A percentile compares a stretch with the other conserved stretches of the same genome.
Evolutionary conservation across 2,113 vertebrate species (phyloP).

Genomic region (Scortum barcoo): DNA sequence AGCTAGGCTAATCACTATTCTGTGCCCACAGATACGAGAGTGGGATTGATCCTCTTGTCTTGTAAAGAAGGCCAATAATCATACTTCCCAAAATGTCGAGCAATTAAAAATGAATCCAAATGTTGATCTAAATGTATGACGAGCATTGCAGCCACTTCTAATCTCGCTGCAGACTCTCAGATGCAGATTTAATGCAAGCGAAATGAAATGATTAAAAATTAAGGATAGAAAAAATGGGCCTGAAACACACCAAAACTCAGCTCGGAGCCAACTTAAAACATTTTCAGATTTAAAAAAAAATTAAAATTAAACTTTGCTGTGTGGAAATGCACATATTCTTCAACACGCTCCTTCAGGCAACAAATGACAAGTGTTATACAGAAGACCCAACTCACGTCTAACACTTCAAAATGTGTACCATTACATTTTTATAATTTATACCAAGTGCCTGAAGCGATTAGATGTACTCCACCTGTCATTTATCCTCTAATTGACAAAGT

Average conservation of each 20-base stretch:
- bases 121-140: too few species aligned
- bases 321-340: not conserved
- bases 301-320: not conserved
- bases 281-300: too few species aligned
- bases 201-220: not conserved
- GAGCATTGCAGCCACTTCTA: too few species aligned
- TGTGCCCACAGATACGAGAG: not conserved
- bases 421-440: not conserved
- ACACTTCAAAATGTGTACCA: not conserved
- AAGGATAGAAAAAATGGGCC: not conserved
- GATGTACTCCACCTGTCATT: not conserved
- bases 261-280: not conserved
- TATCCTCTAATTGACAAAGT: not conserved
- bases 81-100: not conserved
- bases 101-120: too few species aligned
- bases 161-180: too few species aligned
- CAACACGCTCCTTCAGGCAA: not conserved
- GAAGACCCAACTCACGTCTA: not conserved
- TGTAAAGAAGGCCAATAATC: not conserved
- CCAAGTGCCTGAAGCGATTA: not conserved
- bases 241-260: not conserved
- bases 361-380: not conserved
- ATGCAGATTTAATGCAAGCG: not conserved
- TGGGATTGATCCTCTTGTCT: not conserved
- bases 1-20: not conserved